A percentile compares a stretch with the other conserved stretches of the same genome.
phyloP scores from a whole-genome alignment of 1,140 invertebrate genomes.

The Luehdorfia chinensis region DNA sequence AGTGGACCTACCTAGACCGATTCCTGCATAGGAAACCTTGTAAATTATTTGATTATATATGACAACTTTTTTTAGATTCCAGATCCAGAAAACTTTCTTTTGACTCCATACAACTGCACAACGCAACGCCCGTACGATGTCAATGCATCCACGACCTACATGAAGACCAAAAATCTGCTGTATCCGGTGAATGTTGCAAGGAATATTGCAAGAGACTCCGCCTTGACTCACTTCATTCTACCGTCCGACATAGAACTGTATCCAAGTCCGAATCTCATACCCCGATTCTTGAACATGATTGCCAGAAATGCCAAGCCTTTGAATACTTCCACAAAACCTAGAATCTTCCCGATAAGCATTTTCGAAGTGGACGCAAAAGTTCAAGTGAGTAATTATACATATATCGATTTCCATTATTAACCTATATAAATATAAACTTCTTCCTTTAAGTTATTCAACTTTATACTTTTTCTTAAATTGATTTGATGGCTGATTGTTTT shows the following conservation, averaged over 20 bases:
- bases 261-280: conserved; percentile 87
- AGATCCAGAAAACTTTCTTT: conserved; percentile 78
- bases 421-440: too few relatives aligned
- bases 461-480: too few relatives aligned
- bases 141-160: conserved; percentile 83
- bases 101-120: conserved; percentile 83
- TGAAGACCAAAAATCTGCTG: conserved; percentile 86
- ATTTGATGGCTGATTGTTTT: too few relatives aligned
- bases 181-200: conserved; percentile 94
- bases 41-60: too few relatives aligned
- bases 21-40: too few relatives aligned
- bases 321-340: conserved; percentile 80
- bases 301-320: conserved; percentile 83
- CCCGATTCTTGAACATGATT: conserved; percentile 89
- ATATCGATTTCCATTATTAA: too few relatives aligned
- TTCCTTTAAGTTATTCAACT: too few relatives aligned
- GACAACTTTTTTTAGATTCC: conserved; percentile 79
- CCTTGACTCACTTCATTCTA: conserved; percentile 89
- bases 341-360: conserved; percentile 89
- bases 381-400: conserved; percentile 49
- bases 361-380: conserved; percentile 89
- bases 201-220: conserved; percentile 89
- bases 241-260: conserved; percentile 94
- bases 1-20: too few relatives aligned
- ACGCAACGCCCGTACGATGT: conserved; percentile 83